Base-by-base conservation (phyloP, 1,140 invertebrate genomes). In the Calephelis virginiensis region DNA sequence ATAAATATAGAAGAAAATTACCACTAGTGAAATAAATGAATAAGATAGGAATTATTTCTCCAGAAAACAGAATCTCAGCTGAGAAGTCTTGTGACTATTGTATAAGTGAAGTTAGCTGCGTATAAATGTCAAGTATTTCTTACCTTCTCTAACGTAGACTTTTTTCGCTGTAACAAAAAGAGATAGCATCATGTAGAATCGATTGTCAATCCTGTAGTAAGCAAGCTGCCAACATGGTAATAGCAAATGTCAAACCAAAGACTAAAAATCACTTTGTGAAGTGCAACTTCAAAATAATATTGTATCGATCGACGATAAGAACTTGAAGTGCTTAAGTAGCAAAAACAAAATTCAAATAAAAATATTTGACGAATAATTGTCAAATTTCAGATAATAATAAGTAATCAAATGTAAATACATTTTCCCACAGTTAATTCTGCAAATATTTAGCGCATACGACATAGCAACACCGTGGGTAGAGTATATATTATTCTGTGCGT, bases 31-130 rank as follows among this genome's bases (percentile, higher is more conserved):
- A 65, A 61, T 76, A 71, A 77, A 71, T 74, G 69, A 81, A 76
- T 78, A 69, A 67, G 76, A 67, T 13, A 68, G 73, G 78, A 76
- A 81, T 78, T 75, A 73, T 45, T 73, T 81, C 78, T 74, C 76
- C 82, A 72, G 68, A 70, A 83, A 85, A 82, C 80, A 85, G 77
- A 81, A 82, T 78, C 87, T 91, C 91, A 92, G 91, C 86, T 92
- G 91, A 92, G 86, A 89, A 82, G 89, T 92, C 91, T 92, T 91
- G 91, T 92, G 91, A 91, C 89, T 90, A 80, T 72, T 61, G 28
- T 46, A 38, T 46, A 62, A 73, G 68, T 83, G 84, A 92, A 89
- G 76, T 84, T 89, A 77, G 74, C 69, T 72, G 60, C 50, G 60
- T 62, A 67, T 63, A 70, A 13, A 60, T 50, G 56, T 64, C 72